phyloP scores from a whole-genome alignment of 2,797 vertebrate genomes.

The Mormyrops boulengeri region DNA sequence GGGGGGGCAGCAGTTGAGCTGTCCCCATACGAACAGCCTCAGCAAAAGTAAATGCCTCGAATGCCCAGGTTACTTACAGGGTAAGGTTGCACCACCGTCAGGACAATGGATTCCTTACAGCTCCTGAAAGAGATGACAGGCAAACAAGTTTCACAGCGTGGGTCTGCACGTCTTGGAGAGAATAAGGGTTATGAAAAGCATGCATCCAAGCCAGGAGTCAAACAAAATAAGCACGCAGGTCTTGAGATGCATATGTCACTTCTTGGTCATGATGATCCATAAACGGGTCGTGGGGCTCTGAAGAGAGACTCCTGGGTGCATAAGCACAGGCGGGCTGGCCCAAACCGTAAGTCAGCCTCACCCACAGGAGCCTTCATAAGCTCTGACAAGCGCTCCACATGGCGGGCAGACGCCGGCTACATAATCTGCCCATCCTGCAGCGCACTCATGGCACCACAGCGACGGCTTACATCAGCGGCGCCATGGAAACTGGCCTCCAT shows the following conservation, averaged over 20 bases:
- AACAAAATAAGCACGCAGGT: background rate
- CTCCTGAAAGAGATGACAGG: constrained; percentile 64
- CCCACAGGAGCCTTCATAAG: background rate
- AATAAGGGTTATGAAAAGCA: constrained; percentile 11
- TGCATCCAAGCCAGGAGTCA: background rate
- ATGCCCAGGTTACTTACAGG: constrained; percentile 72
- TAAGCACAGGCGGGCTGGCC: background rate
- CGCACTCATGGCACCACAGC: background rate
- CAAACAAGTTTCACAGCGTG: constrained; percentile 7
- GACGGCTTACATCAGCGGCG: background rate
- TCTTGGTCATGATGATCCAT: background rate
- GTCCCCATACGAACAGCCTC: background rate
- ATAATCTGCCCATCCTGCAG: background rate
- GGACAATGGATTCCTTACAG: constrained; percentile 90
- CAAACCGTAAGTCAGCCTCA: background rate
- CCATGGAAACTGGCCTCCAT: constrained; percentile 3
- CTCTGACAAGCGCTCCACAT: background rate
- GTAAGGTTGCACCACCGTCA: constrained; percentile 90
- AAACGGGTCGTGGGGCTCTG: background rate
- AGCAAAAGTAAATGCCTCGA: background rate
- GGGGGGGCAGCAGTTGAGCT: background rate
- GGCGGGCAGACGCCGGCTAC: background rate
- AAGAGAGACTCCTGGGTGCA: background rate
- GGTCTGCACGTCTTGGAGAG: constrained; percentile 21
- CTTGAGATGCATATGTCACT: background rate